Conservation (phyloP, 2,888 invertebrate genomes). For the Allygus modestus region DNA sequence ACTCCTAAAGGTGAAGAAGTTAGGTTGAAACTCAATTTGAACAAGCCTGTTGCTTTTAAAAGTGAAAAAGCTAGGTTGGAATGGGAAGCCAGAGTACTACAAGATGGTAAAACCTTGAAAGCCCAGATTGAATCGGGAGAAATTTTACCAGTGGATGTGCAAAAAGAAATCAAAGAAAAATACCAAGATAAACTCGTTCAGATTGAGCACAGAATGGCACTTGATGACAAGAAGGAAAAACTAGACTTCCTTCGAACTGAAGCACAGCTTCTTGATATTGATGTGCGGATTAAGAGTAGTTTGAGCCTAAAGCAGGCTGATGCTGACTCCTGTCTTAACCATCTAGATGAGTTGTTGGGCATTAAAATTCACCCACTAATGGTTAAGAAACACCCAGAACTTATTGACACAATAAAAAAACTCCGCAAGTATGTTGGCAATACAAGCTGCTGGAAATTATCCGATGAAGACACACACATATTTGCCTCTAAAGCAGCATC, state of each 20-base stretch:
- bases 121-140: constrained; percentile 75
- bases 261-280: constrained; percentile 81
- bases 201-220: constrained; percentile 62
- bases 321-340: constrained; percentile 83
- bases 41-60: constrained; percentile 74
- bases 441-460: constrained; percentile 84
- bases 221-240: constrained; percentile 67
- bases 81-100: constrained; percentile 82
- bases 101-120: constrained; percentile 81
- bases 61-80: constrained; percentile 79
- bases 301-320: constrained; percentile 84
- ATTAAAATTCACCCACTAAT: constrained; percentile 84
- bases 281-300: constrained; percentile 82
- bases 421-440: constrained; percentile 85
- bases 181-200: constrained; percentile 75
- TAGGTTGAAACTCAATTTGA: constrained; percentile 61
- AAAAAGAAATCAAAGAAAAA: constrained; percentile 80
- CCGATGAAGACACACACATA: constrained; percentile 77
- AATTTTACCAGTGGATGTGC: constrained; percentile 78
- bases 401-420: constrained; percentile 87
- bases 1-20: constrained; percentile 62
- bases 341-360: constrained; percentile 81
- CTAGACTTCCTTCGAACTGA: constrained; percentile 76
- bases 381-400: constrained; percentile 88
- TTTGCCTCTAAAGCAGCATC: constrained; percentile 78